Conservation (phyloP, 1,140 invertebrate genomes). For the Temnothorax curvispinosus region DNA sequence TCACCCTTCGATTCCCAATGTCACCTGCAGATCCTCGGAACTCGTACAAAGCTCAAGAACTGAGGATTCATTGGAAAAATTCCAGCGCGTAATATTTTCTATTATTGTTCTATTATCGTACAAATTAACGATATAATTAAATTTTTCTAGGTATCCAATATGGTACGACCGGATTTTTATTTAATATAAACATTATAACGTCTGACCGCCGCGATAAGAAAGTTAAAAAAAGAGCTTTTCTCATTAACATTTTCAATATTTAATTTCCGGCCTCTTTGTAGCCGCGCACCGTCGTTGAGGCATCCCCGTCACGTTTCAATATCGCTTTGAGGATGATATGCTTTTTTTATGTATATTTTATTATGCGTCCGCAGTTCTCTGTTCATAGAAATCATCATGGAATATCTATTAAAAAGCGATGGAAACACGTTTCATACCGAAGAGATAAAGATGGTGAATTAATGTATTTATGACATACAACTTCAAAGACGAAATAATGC, state of each 20-base stretch:
- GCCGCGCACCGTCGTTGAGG: not conserved
- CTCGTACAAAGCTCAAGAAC: not conserved
- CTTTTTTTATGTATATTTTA: slow-evolving; percentile 10
- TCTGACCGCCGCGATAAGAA: not conserved
- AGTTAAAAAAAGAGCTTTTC: slow-evolving; percentile 20
- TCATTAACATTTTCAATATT: slow-evolving; percentile 49
- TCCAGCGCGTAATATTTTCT: not conserved
- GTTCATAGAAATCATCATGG: slow-evolving; percentile 14
- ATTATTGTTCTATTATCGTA: not conserved
- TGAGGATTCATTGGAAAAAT: not conserved
- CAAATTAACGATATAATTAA: not conserved
- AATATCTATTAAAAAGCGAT: slow-evolving; percentile 30
- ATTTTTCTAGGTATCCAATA: not conserved
- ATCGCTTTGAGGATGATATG: slow-evolving; percentile 8
- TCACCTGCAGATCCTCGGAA: not conserved
- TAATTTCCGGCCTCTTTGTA: slow-evolving; percentile 37
- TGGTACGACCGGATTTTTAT: not conserved
- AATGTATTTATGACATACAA: slow-evolving; percentile 6
- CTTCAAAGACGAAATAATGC: not conserved
- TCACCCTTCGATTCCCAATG: slow-evolving; percentile 28
- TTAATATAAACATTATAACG: not conserved
- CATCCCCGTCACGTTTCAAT: slow-evolving; percentile 23
- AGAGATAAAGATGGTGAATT: not conserved
- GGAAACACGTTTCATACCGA: not conserved
- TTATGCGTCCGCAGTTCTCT: not conserved